phyloP scores from a whole-genome alignment of 2,113 vertebrate genomes.

The Ceyx margarethae region DNA sequence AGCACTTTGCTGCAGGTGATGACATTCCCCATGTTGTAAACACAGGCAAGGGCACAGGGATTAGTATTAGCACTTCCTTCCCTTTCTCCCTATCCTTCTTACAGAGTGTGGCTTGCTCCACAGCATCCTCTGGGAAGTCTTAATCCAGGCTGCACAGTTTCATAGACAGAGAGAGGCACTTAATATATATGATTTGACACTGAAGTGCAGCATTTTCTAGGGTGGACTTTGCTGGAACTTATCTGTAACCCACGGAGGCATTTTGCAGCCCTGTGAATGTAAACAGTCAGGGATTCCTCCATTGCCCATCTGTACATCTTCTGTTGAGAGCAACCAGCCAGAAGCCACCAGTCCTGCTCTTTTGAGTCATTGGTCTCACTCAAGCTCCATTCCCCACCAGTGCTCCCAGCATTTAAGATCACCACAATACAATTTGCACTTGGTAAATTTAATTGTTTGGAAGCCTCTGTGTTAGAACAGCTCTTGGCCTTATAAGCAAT shows the following conservation, averaged over 20 bases:
- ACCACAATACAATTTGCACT: not conserved
- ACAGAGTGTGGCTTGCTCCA: not conserved
- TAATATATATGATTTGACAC: not conserved
- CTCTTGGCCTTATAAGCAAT: not conserved
- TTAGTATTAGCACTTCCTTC: not conserved
- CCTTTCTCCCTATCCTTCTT: too few relatives aligned
- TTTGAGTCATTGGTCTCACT: not conserved
- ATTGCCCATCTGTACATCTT: not conserved
- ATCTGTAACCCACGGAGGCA: not conserved
- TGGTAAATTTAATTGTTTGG: not conserved
- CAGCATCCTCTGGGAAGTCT: not conserved
- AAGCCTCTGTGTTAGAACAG: not conserved
- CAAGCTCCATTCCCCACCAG: not conserved
- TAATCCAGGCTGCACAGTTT: rapidly evolving
- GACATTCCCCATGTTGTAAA: not conserved
- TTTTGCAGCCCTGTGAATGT: not conserved
- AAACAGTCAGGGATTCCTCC: not conserved
- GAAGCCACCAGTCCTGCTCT: not conserved
- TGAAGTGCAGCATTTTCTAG: not conserved
- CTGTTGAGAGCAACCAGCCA: not conserved
- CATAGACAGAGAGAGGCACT: not conserved
- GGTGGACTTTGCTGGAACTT: not conserved
- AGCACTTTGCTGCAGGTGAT: not conserved
- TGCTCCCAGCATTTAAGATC: not conserved
- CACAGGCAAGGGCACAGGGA: not conserved